These are phyloP conservation scores for Xenentodon cancila DNA, from an alignment of 2,797 vertebrate genomes.

Conservation along the genomic window DNA sequence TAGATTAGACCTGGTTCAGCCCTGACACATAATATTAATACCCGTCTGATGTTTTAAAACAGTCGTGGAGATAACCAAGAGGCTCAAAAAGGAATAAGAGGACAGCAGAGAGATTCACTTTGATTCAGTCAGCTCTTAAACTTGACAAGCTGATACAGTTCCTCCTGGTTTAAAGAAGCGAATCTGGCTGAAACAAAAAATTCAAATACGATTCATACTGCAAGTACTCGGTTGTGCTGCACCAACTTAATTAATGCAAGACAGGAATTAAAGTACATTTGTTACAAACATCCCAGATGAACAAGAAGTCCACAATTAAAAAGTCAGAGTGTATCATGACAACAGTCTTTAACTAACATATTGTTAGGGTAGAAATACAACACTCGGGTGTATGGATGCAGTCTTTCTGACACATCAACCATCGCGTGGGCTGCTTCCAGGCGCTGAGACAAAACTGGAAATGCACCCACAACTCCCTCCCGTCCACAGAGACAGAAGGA, in stretches of 20 bases:
- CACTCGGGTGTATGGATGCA: constrained; percentile 28
- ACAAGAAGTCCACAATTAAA: constrained; percentile 13
- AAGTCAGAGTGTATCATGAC: not conserved
- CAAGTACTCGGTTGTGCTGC: constrained; percentile 19
- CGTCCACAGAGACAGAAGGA: constrained; percentile 30
- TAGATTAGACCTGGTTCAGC: not conserved
- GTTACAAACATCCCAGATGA: constrained; percentile 7
- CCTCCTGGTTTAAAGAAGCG: constrained; percentile 8
- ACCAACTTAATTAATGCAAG: constrained; percentile 14
- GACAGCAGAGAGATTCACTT: not conserved
- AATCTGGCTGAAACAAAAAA: not conserved
- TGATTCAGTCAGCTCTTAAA: not conserved
- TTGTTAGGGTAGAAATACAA: constrained; percentile 20
- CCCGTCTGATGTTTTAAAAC: not conserved
- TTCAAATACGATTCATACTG: constrained; percentile 9
- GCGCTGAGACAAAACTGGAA: constrained; percentile 47
- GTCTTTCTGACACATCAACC: constrained; percentile 24
- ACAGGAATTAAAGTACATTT: constrained; percentile 13
- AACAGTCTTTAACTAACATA: constrained; percentile 15
- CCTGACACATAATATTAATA: constrained; percentile 1
- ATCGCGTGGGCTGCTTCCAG: constrained; percentile 53
- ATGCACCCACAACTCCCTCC: constrained; percentile 49
- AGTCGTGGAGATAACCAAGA: not conserved
- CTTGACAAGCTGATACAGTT: not conserved
- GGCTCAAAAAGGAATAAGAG: not conserved